Base-by-base conservation (phyloP, 92 coral and sea anemone species). In the Chrysogorgia sp. region DNA sequence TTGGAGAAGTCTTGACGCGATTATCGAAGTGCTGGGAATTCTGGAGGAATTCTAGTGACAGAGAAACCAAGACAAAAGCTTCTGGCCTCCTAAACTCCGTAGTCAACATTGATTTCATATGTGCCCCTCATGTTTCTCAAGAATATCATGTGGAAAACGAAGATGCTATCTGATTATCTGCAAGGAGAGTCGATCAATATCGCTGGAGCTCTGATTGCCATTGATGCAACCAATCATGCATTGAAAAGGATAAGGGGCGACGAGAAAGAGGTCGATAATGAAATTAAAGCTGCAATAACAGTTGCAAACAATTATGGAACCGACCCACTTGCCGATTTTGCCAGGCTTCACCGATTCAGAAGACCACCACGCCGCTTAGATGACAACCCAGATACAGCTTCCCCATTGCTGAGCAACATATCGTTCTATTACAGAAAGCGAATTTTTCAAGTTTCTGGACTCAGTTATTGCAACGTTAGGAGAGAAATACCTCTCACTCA, bases 341-440 rank as follows among this genome's bases (percentile, higher is more conserved):
- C 41, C 1, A 63, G 70, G 32, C 47, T 63, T 3, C 70, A 28
- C 47, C 70, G 70, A 63, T 15, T 63, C 19, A 63, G 70, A 63
- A 31, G 70, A 63, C 40, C 70, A 1, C 17, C 70, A 32, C 40
- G 70, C 47, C 70, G 70, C 47, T 33, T 63, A 30, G 70, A 63
- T 34, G 70, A 63, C 47, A 63, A 63, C 70, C 70, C 70, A 30
- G 70, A 34, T 30, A 33, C 70, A 63, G 70, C 70, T 63, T 30
- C 70, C 19, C 7, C 70, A 28, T 21, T 34, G 31, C 43, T 63
- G 43, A 63, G 47, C 34, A 52, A 52, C 59, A 52, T 52, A 52
- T 52, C 59, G 20, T 52, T 20, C 59, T 52, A 17, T 52, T 52
- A 52, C 59, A 52, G 59, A n/a, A 52, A 5, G 59, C 26, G 59